Conservation (phyloP, 2,113 vertebrate species). For the Sylvilagus bachmani region DNA sequence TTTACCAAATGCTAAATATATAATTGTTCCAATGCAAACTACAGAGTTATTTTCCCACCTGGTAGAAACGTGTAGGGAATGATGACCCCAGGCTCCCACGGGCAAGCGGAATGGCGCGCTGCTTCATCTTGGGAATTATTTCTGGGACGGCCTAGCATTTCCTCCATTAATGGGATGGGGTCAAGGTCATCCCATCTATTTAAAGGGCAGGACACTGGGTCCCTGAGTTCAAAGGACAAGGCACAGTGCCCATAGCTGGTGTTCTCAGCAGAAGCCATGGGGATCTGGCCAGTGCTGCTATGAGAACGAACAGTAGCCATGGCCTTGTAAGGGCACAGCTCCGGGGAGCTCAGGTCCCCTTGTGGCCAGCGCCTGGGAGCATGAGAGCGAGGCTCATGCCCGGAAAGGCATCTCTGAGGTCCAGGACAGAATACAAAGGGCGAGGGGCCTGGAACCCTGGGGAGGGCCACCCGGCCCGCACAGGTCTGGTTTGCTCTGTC, state of each 20-base stretch:
- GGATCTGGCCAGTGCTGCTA: neutral
- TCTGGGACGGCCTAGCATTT: neutral
- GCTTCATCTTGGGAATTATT: neutral
- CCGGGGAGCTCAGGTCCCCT: rapidly evolving
- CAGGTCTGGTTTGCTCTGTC: no score
- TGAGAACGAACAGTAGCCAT: neutral
- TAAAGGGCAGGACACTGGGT: constrained; percentile 11
- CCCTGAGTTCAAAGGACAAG: neutral
- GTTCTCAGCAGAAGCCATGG: constrained; percentile 5
- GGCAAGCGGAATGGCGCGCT: neutral
- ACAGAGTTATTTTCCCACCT: constrained; percentile 76
- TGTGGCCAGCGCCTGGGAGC: neutral
- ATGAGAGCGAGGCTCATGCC: rapidly evolving
- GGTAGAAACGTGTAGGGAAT: constrained; percentile 76
- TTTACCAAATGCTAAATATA: constrained; percentile 84
- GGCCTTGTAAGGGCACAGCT: neutral
- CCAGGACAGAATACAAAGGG: no score
- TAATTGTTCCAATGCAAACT: constrained; percentile 70
- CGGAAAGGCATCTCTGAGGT: rapidly evolving
- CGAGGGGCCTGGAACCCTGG: no score
- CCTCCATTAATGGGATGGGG: neutral
- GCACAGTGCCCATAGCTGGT: constrained; percentile 18
- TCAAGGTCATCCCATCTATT: constrained; percentile 43
- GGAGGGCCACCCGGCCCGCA: rapidly evolving
- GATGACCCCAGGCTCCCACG: constrained; percentile 44